phyloP scores from a whole-genome alignment of 2,113 vertebrate genomes.

The Cyrtonyx montezumae region DNA sequence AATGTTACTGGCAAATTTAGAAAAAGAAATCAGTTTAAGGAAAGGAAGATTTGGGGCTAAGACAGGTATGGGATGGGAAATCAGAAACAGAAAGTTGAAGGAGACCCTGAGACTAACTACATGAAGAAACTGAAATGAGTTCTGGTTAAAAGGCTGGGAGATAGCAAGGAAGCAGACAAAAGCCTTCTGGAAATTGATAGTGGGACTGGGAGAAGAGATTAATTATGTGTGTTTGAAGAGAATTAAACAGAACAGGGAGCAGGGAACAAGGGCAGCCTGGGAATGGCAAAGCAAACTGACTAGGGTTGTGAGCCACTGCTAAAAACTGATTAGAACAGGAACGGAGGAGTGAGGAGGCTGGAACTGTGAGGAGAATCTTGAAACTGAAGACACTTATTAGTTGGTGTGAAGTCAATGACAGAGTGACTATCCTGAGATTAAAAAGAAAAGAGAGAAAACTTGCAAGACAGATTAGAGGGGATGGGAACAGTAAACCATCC shows the following conservation, averaged over 20 bases:
- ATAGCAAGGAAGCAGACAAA: not conserved
- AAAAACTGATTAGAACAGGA: not conserved
- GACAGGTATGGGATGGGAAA: not conserved
- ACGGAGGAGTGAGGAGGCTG: not conserved
- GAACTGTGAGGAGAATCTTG: not conserved
- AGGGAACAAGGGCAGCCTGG: not conserved
- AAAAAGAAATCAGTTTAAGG: not conserved
- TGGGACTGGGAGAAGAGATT: not conserved
- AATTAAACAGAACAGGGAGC: not conserved
- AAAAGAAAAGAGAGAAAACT: not conserved
- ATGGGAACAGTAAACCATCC: not conserved
- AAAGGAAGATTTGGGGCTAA: not conserved
- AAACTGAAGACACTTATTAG: not conserved
- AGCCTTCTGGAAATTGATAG: not conserved
- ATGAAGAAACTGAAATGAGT: not conserved
- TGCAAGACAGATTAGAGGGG: not conserved
- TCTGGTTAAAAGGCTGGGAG: not conserved
- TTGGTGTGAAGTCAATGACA: not conserved
- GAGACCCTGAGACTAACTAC: not conserved
- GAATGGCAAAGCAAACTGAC: not conserved
- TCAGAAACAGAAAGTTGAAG: not conserved
- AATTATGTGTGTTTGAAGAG: accelerated
- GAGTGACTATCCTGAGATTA: not conserved
- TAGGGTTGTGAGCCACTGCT: not conserved
- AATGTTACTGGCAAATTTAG: not conserved